Base-by-base conservation (phyloP, 2,113 vertebrate species). In the Lepus europaeus region DNA sequence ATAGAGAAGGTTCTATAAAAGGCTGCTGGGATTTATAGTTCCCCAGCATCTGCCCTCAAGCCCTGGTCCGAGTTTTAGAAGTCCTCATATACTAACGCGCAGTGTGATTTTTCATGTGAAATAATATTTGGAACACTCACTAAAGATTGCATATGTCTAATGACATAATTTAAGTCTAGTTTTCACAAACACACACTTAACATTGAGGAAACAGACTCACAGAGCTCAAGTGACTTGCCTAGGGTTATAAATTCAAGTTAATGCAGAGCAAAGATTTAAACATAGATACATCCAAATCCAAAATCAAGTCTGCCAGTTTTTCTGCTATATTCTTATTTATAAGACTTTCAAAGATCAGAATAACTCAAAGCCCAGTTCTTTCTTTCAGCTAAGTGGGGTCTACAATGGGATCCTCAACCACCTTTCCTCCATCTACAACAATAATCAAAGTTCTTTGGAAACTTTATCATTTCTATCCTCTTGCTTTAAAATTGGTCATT, bases 91-190 rank as follows among this genome's bases (percentile, higher is more conserved):
- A 86, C 66, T 87, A 80, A 85, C 81, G 70, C 92, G 23, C 10
- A 53, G 1, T 61, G 31, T 64, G n/a, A 91, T 90, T 88, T 94
- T 5, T 66, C 45, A n/a, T 74, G 29, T 84, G 70, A 93, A 95
- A 90, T 82, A 86, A 83, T 80, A 93, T 83, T 91, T 87, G 36
- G 31, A 90, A 1, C 9, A 86, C 63, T 91, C 81, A 93, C 92
- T 94, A 92, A 88, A 93, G 45, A 49, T 66, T 76, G 76, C 87
- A 95, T 93, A 91, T 68, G 39, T 69, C 56, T 78, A 59, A 17
- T 59, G 14, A 59, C 5, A 17, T 59, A 59, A 59, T 20, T 59
- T 59, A 59, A 59, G 19, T 59, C 56, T 59, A 59, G 19, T 59
- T 59, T 59, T 59, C 56, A 59, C 56, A 59, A 59, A 59, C 56